phyloP scores from a whole-genome alignment of 1,140 invertebrate genomes.

The Brachionus calyciflorus region DNA sequence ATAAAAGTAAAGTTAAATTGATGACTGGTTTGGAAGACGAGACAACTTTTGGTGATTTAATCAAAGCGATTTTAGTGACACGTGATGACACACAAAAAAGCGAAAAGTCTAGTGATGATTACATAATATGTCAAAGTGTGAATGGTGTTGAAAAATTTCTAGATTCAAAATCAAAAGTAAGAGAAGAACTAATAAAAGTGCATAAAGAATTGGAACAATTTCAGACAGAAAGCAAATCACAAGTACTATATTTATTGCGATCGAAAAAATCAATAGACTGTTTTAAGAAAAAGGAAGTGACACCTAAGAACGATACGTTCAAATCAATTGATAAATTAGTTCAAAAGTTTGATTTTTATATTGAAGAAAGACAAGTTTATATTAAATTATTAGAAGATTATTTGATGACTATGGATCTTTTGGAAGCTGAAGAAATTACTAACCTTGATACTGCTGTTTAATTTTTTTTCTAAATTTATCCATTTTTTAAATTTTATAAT shows the following conservation, averaged over 20 bases:
- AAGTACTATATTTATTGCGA: neutral
- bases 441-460: constrained; percentile 3
- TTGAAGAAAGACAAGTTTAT: constrained; percentile 13
- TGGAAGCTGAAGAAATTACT: neutral
- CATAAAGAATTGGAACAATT: neutral
- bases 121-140: constrained; percentile 2
- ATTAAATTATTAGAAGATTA: constrained; percentile 17
- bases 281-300: neutral
- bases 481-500: too few species aligned
- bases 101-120: constrained; percentile 6
- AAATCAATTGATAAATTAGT: neutral
- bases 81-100: neutral
- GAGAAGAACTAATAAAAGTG: neutral
- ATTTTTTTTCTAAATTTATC: neutral
- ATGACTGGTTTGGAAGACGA: constrained; percentile 15
- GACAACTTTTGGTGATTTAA: constrained; percentile 17
- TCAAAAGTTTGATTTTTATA: constrained; percentile 17
- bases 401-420: neutral
- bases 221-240: neutral
- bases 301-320: neutral
- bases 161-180: neutral
- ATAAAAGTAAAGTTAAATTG: constrained; percentile 11
- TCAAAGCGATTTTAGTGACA: constrained; percentile 3
- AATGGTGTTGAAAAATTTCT: neutral
- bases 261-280: constrained; percentile 7